Evolutionary conservation across 2,797 vertebrate genomes (phyloP).

Genomic region (Bucorvus abyssinicus): DNA sequence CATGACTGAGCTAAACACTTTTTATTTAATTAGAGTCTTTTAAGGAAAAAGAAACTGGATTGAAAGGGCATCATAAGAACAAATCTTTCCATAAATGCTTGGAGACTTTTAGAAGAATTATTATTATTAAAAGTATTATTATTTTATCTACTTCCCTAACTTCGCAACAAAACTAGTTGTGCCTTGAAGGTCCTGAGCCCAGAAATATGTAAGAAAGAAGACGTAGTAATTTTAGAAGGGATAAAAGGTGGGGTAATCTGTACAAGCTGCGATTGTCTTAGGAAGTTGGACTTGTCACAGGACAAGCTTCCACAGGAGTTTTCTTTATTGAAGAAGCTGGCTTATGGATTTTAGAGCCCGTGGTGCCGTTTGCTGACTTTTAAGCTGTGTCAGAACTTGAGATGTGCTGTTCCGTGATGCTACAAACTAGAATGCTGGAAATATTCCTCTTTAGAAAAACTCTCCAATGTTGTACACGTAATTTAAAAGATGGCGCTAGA

Average conservation of each 20-base stretch:
- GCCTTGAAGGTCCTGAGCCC: background rate
- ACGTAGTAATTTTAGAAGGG: background rate
- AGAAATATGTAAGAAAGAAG: background rate
- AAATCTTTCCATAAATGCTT: background rate
- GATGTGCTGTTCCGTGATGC: background rate
- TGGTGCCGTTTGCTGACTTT: background rate
- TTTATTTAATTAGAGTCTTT: background rate
- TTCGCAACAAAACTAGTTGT: background rate
- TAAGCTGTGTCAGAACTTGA: background rate
- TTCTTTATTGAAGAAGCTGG: background rate
- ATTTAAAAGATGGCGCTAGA: background rate
- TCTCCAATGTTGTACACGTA: accelerated
- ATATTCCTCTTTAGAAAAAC: background rate
- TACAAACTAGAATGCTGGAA: background rate
- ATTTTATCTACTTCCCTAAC: background rate
- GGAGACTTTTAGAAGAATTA: background rate
- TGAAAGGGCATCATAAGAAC: background rate
- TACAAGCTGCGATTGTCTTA: background rate
- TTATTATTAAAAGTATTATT: no score
- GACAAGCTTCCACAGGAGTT: background rate
- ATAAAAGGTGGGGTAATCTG: background rate
- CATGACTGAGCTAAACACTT: background rate
- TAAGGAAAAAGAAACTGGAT: background rate
- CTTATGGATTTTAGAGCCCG: background rate
- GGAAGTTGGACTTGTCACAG: background rate